These are phyloP conservation scores for Sebastes diploproa DNA, from an alignment of 2,797 vertebrate species.

Conservation along the genomic window DNA sequence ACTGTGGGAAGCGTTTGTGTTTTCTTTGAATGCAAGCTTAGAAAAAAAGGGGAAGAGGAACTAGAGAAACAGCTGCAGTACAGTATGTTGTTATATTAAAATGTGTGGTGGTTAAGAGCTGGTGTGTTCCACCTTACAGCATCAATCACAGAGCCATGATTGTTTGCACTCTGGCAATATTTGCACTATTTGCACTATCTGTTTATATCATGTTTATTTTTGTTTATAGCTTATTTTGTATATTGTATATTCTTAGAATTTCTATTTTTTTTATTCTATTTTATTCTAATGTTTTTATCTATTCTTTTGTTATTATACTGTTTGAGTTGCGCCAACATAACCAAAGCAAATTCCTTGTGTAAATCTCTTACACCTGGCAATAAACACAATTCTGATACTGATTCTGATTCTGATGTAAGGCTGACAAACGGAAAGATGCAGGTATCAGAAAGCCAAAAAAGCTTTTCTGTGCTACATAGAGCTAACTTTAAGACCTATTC, in stretches of 20 bases:
- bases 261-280: too few relatives aligned
- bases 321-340: too few relatives aligned
- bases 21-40: slow-evolving; percentile 7
- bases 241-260: too few relatives aligned
- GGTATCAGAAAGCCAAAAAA: neutral
- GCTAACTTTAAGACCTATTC: neutral
- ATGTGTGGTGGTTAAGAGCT: neutral
- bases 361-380: too few relatives aligned
- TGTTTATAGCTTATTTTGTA: too few relatives aligned
- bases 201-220: too few relatives aligned
- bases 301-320: too few relatives aligned
- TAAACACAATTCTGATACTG: too few relatives aligned
- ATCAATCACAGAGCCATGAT: neutral
- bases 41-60: slow-evolving; percentile 54
- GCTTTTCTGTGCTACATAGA: neutral
- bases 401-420: neutral
- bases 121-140: neutral
- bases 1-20: neutral
- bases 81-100: neutral
- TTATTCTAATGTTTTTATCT: too few relatives aligned
- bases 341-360: too few relatives aligned
- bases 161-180: too few relatives aligned
- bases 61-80: slow-evolving; percentile 12
- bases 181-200: too few relatives aligned
- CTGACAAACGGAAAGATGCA: neutral